These are phyloP conservation scores for Scytalopus superciliaris DNA, from an alignment of 2,113 vertebrate genomes.

Conservation along the genomic window DNA sequence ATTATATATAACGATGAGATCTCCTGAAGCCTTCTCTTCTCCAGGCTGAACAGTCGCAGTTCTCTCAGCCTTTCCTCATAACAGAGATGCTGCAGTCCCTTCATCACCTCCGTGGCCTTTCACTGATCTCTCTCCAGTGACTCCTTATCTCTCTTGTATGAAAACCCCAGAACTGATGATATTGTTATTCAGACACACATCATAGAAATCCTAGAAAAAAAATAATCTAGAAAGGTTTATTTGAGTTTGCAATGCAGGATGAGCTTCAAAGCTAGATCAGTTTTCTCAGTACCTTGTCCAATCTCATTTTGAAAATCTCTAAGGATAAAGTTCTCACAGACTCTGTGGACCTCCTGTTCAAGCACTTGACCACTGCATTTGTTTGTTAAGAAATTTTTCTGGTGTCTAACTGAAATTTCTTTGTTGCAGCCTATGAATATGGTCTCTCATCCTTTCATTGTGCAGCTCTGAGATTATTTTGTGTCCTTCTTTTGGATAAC, in stretches of 20 bases:
- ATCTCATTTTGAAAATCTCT: background rate
- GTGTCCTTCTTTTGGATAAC: background rate
- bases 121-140: background rate
- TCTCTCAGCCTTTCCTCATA: background rate
- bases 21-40: background rate
- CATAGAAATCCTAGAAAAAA: background rate
- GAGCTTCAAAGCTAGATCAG: background rate
- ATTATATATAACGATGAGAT: background rate
- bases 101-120: background rate
- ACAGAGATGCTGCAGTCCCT: no score
- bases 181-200: background rate
- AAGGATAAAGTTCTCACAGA: background rate
- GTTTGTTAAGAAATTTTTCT: background rate
- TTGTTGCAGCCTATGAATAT: background rate
- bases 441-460: background rate
- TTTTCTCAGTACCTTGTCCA: background rate
- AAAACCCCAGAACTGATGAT: background rate
- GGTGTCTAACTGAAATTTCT: background rate
- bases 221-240: background rate
- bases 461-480: background rate
- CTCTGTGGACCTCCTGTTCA: accelerated
- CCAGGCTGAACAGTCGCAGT: background rate
- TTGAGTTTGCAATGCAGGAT: background rate
- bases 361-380: background rate
- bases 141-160: background rate